phyloP scores from a whole-genome alignment of 2,888 invertebrate species.

The Drosophila barbarae region DNA sequence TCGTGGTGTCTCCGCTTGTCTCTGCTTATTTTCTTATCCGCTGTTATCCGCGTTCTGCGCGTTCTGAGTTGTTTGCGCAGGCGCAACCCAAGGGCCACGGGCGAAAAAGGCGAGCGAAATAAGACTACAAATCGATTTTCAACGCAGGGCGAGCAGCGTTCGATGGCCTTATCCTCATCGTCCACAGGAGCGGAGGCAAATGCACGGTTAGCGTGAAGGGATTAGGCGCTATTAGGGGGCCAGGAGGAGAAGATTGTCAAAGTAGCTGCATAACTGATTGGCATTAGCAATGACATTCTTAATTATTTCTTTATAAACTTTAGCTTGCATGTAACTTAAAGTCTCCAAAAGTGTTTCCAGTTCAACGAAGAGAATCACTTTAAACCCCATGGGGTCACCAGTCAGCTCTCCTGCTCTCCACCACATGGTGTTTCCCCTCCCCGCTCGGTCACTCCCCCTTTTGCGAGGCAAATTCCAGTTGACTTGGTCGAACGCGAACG shows the following conservation, averaged over 20 bases:
- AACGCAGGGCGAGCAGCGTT: constrained; percentile 69
- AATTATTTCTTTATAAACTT: not conserved
- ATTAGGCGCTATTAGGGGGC: constrained; percentile 75
- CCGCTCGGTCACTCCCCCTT: constrained; percentile 4
- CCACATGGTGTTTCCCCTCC: constrained; percentile 1
- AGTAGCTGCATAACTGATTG: constrained; percentile 1
- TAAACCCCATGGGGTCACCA: constrained; percentile 10
- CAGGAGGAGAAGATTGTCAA: constrained; percentile 49
- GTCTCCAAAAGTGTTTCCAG: not conserved
- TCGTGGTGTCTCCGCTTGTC: constrained; percentile 55
- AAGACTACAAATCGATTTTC: constrained; percentile 78
- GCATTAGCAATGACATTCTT: not conserved
- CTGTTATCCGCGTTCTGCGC: constrained; percentile 70
- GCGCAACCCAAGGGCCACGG: constrained; percentile 72
- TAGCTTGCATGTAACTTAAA: not conserved
- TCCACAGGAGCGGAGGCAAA: constrained; percentile 41
- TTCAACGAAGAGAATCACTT: constrained; percentile 1
- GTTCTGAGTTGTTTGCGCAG: constrained; percentile 77
- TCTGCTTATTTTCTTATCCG: constrained; percentile 74
- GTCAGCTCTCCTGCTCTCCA: not conserved
- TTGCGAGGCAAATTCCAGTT: constrained; percentile 8
- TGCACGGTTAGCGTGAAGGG: constrained; percentile 78
- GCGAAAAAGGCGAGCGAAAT: constrained; percentile 31
- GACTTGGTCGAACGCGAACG: constrained; percentile 8
- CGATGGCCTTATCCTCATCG: constrained; percentile 16